These are phyloP conservation scores for Manis javanica DNA, from an alignment of 2,797 vertebrate genomes.

Conservation along the genomic window DNA sequence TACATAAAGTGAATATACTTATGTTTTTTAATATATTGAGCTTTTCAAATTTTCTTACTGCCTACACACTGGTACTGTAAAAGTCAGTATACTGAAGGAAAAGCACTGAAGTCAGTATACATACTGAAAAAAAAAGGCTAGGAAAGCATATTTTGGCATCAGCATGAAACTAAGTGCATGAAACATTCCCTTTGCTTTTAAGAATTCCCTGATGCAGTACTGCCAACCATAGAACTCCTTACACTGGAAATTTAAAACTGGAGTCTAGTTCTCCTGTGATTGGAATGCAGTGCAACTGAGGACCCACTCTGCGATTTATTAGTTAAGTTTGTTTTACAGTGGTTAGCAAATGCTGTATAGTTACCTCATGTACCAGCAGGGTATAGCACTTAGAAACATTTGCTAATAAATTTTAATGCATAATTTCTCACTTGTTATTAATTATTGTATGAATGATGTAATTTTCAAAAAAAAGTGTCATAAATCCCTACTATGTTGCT, in stretches of 20 bases:
- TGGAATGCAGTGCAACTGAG: slow-evolving; percentile 14
- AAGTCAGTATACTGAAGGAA: not conserved
- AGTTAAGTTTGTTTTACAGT: slow-evolving; percentile 20
- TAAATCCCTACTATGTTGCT: not conserved
- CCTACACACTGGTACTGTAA: not conserved
- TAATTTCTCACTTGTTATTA: not conserved
- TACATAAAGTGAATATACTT: slow-evolving; percentile 33
- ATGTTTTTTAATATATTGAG: not conserved
- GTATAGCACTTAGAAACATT: not conserved
- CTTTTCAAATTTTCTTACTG: not conserved
- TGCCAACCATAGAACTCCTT: slow-evolving; percentile 50
- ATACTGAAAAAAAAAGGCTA: not conserved
- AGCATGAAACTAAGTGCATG: slow-evolving; percentile 62
- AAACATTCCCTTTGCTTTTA: slow-evolving; percentile 53
- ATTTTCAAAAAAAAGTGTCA: not conserved
- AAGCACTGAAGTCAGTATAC: too few relatives aligned
- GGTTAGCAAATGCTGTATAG: not conserved
- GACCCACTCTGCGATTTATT: slow-evolving; percentile 25
- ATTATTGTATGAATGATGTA: not conserved
- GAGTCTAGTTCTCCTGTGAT: slow-evolving; percentile 56
- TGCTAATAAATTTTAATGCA: slow-evolving; percentile 32
- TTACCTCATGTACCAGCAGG: not conserved
- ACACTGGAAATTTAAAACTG: slow-evolving; percentile 66
- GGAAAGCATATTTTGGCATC: slow-evolving; percentile 33
- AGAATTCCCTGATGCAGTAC: slow-evolving; percentile 65